Percentiles rank a stretch among this genome's conserved stretches.
Evolutionary conservation across 1,140 invertebrate species (phyloP).

Genomic region (Bombus sibiricus): DNA sequence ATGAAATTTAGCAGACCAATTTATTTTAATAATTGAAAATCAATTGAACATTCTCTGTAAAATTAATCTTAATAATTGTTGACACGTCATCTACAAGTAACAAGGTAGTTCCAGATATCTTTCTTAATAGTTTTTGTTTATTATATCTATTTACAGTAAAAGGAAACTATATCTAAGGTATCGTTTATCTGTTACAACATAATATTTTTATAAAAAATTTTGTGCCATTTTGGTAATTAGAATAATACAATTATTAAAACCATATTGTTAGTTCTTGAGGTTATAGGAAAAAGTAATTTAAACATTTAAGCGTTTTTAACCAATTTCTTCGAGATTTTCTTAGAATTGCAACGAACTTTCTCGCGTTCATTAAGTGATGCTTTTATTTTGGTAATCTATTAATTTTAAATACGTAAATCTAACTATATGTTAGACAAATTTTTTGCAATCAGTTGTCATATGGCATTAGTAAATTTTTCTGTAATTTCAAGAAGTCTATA

Average conservation of each 20-base stretch:
- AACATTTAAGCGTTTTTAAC: background rate
- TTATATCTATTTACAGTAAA: background rate
- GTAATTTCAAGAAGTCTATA: too few species aligned
- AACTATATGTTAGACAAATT: background rate
- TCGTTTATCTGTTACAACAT: background rate
- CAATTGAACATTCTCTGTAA: background rate
- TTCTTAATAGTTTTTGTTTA: background rate
- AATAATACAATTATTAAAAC: background rate
- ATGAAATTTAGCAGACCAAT: background rate
- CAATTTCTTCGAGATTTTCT: background rate
- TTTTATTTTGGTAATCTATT: background rate
- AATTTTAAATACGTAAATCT: background rate
- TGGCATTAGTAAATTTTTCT: background rate
- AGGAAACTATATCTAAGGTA: background rate
- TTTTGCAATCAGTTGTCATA: background rate
- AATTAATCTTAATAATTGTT: background rate
- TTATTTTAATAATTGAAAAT: background rate
- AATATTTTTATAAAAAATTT: background rate
- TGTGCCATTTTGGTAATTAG: background rate
- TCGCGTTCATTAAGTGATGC: background rate
- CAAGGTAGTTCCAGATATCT: background rate
- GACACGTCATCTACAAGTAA: background rate
- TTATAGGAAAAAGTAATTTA: background rate
- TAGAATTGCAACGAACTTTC: background rate
- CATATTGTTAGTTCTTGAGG: conserved; percentile 29